These are phyloP conservation scores for Anastrepha ludens DNA, from an alignment of 1,140 invertebrate genomes.

Conservation along the genomic window DNA sequence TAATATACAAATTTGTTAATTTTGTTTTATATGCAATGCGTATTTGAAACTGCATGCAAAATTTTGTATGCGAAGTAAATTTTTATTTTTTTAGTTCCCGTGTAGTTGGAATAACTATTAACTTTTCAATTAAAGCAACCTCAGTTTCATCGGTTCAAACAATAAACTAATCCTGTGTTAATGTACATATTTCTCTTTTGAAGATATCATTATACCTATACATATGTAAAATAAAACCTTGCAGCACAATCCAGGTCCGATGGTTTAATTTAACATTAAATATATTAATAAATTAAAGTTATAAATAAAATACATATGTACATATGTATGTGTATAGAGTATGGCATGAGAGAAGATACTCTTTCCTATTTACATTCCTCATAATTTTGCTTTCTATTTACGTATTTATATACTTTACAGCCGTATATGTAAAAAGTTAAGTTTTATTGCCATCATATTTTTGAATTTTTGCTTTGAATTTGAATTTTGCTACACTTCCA, in stretches of 20 bases:
- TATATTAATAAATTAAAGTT: too few species aligned
- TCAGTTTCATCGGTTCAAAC: too few species aligned
- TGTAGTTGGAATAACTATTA: neutral
- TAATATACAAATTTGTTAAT: conserved; percentile 16
- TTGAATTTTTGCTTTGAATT: neutral
- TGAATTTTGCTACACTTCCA: neutral
- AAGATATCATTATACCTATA: too few species aligned
- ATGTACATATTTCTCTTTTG: too few species aligned
- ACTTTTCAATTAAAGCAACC: neutral
- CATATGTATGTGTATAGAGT: neutral
- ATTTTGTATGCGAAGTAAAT: neutral
- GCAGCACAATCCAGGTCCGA: neutral
- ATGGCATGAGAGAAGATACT: neutral
- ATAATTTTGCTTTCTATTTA: neutral
- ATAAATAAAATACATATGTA: neutral
- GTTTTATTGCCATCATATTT: conserved; percentile 9
- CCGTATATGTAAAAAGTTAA: neutral
- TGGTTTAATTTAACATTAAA: neutral
- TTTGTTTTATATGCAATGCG: neutral
- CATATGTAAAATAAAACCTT: too few species aligned
- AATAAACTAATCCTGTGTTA: too few species aligned
- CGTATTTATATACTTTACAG: conserved; percentile 16
- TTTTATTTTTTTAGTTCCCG: neutral
- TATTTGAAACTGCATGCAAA: neutral
- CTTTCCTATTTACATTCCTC: neutral